Conservation (phyloP, 2,797 vertebrate species). For the Danio kyathit region DNA sequence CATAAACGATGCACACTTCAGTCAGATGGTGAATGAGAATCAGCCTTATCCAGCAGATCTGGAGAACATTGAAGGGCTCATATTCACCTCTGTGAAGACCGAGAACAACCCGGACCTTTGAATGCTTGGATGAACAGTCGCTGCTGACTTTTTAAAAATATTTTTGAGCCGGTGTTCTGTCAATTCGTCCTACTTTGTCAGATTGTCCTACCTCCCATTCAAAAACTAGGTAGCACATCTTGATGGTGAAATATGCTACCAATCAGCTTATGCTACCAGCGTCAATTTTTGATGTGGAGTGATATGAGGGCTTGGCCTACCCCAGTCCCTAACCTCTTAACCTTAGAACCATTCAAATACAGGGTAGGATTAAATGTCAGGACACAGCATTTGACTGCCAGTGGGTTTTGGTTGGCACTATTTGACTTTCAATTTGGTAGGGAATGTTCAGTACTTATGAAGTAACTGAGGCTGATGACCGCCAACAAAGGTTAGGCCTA, state of each 20-base stretch:
- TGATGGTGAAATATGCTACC: no score
- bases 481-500: background rate
- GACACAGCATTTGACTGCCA: background rate
- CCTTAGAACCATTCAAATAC: no score
- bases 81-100: conserved; percentile 55
- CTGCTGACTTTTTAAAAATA: conserved; percentile 9
- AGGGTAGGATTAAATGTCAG: no score
- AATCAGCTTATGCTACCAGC: no score
- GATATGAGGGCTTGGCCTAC: no score
- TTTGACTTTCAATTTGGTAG: conserved; percentile 4
- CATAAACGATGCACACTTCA: conserved; percentile 76
- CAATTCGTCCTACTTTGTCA: no score
- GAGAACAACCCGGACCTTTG: conserved; percentile 67
- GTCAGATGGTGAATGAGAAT: conserved; percentile 73
- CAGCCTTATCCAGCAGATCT: conserved; percentile 57
- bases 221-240: no score
- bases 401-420: background rate
- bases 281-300: no score
- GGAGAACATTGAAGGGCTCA: conserved; percentile 65
- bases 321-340: no score
- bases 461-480: conserved; percentile 1
- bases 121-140: conserved; percentile 46
- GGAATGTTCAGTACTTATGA: conserved; percentile 1
- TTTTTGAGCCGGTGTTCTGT: background rate
- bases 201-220: no score